Evolutionary conservation across 2,888 invertebrate genomes (phyloP).

Genomic region (Altica lythri): DNA sequence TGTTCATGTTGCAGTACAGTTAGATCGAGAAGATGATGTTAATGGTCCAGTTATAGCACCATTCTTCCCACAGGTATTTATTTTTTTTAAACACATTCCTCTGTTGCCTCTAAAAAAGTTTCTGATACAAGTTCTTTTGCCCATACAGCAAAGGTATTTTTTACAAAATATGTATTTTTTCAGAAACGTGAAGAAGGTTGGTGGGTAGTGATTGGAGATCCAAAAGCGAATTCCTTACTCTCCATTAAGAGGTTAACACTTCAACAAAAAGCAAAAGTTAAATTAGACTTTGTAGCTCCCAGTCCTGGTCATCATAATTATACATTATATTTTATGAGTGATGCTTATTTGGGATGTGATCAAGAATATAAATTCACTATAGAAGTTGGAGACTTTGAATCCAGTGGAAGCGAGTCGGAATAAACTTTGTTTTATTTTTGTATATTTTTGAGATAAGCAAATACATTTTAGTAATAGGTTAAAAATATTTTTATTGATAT

Average conservation of each 20-base stretch:
- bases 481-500: too few species aligned
- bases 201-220: conserved; percentile 99
- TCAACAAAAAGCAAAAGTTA: conserved; percentile 87
- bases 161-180: conserved; percentile 35
- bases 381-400: conserved; percentile 77
- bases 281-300: conserved; percentile 92
- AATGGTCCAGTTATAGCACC: conserved; percentile 98
- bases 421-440: too few species aligned
- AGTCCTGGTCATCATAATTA: conserved; percentile 86
- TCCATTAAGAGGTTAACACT: conserved; percentile 97
- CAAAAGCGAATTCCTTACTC: conserved; percentile 88
- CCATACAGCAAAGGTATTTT: too few species aligned
- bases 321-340: conserved; percentile 98
- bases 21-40: conserved; percentile 97
- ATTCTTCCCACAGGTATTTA: conserved; percentile 87
- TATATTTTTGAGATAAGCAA: too few species aligned
- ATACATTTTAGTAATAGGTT: too few species aligned
- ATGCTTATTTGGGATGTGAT: conserved; percentile 98
- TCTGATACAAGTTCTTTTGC: too few species aligned
- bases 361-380: conserved; percentile 96
- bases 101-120: too few species aligned
- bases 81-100: conserved; percentile 22
- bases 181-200: conserved; percentile 91
- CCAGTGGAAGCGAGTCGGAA: conserved; percentile 66
- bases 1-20: conserved; percentile 86